Evolutionary conservation across 2,113 vertebrate genomes (phyloP), one percentile per base, ranked within the genome.

Genomic region (Actenoides lindsayi): DNA sequence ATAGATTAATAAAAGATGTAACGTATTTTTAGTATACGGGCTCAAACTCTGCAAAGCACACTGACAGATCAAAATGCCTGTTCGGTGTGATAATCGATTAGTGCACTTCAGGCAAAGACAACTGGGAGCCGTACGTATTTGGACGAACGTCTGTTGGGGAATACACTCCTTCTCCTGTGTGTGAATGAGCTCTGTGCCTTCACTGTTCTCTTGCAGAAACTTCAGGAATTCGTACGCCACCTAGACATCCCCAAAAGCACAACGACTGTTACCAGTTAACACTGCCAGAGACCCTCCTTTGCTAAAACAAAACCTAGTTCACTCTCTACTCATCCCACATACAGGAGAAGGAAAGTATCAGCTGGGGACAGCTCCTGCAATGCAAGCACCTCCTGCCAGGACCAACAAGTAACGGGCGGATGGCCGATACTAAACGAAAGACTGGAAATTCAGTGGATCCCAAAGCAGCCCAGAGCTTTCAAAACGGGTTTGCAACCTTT

Each of bases 21-120:
- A 63, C 21, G 73, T 1, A 2, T 16, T 71, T 10, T 56, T 73
- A 71, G 80, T 14, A 53, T 6, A 71, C 0, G 0, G 24, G 19
- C 25, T 89, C 50, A 73, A 87, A 87, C 73, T 28, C 30, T n/a
- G 25, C 59, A 87, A 23, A 74, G 64, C 10, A 42, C 53, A 19
- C 33, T 69, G 48, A 73, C 25, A 91, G 25, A 64, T 24, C 20
- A 87, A 64, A 80, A 60, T 9, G 24, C 2, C 9, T 69, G 83
- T 91, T 69, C 60, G 13, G 50, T 63, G 37, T 25, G 42, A 44
- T n/a, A 54, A 35, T 24, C 0, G 2, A 70, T 62, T 39, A 78
- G n/a, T 14, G n/a, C 37, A 70, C 21, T 82, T 90, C 27, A 87
- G n/a, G 23, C 17, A 62, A 74, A 74, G 50, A 53, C 74, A 70